These are phyloP conservation scores for Polypterus bichir DNA, from an alignment of 2,113 vertebrate genomes.

Conservation along the genomic window DNA sequence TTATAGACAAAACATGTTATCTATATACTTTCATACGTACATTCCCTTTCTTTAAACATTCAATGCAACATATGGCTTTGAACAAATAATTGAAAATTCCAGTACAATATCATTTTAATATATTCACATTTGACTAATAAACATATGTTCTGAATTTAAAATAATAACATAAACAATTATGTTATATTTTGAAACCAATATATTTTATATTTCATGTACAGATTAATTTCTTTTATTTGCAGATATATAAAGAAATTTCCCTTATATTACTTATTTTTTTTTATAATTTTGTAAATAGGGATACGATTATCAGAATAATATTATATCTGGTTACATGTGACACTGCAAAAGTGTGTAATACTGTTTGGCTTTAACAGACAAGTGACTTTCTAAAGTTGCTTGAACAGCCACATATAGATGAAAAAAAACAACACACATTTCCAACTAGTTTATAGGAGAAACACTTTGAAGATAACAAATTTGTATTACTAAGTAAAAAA, in stretches of 20 bases:
- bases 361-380: too few relatives aligned
- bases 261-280: slow-evolving; percentile 12
- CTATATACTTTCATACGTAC: slow-evolving; percentile 40
- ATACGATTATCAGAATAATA: too few relatives aligned
- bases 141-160: slow-evolving; percentile 41
- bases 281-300: too few relatives aligned
- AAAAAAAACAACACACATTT: too few relatives aligned
- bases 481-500: too few relatives aligned
- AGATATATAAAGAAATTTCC: slow-evolving; percentile 28
- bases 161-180: slow-evolving; percentile 37
- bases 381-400: too few relatives aligned
- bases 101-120: slow-evolving; percentile 22
- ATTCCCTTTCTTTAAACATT: slow-evolving; percentile 24
- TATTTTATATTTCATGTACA: slow-evolving; percentile 39
- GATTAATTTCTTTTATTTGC: slow-evolving; percentile 17
- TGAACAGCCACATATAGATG: too few relatives aligned
- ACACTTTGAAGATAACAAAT: too few relatives aligned
- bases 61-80: slow-evolving; percentile 21
- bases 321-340: too few relatives aligned
- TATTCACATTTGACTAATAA: slow-evolving; percentile 42
- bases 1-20: slow-evolving; percentile 45
- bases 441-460: too few relatives aligned
- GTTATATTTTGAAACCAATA: slow-evolving; percentile 48
- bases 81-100: slow-evolving; percentile 18
- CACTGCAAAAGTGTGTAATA: too few relatives aligned